Evolutionary conservation across 2,888 invertebrate species (phyloP).

Genomic region (Mythimna vitellina): DNA sequence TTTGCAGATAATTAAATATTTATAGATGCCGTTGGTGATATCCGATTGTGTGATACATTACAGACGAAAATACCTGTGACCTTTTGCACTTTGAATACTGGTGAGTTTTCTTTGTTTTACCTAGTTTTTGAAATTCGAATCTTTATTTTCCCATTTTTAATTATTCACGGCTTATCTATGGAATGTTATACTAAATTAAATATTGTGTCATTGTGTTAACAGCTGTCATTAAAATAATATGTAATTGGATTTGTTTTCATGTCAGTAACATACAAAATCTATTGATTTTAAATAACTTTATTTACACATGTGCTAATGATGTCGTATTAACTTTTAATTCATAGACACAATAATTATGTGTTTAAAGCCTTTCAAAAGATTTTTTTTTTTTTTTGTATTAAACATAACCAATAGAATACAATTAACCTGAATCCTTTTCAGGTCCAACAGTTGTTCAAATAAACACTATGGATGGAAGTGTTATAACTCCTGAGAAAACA

Average conservation of each 20-base stretch:
- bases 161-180: neutral
- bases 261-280: constrained; percentile 31
- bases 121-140: constrained; percentile 50
- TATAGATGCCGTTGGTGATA: constrained; percentile 84
- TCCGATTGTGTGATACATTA: constrained; percentile 73
- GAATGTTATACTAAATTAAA: neutral
- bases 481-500: constrained; percentile 53
- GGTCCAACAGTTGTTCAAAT: constrained; percentile 59
- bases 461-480: constrained; percentile 64
- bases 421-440: constrained; percentile 53
- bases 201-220: constrained; percentile 1
- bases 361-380: neutral
- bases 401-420: constrained; percentile 21
- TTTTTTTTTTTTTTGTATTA: too few relatives aligned
- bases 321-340: constrained; percentile 19
- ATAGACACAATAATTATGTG: neutral
- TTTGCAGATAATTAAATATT: constrained; percentile 90
- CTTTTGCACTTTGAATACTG: constrained; percentile 73
- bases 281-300: constrained; percentile 33
- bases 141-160: constrained; percentile 16
- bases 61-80: constrained; percentile 72
- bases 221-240: constrained; percentile 38
- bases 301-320: constrained; percentile 37
- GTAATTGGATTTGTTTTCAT: constrained; percentile 32
- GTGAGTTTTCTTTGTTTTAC: constrained; percentile 86